Conservation (phyloP, 2,888 invertebrate species). For the Cantharis nigra region DNA sequence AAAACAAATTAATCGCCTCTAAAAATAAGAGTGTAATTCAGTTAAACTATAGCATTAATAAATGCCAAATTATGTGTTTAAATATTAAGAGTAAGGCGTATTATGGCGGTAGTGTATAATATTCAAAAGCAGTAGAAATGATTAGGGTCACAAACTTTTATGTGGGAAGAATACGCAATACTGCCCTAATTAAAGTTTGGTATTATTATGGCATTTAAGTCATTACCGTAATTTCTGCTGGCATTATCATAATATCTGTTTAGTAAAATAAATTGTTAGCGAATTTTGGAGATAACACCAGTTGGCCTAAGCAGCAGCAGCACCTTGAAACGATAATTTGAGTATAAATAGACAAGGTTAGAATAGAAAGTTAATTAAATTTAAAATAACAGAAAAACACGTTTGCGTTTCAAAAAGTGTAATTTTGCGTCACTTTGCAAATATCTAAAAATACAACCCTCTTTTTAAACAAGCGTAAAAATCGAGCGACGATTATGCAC, state of each 20-base stretch:
- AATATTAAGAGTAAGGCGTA: not conserved
- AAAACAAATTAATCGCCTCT: not conserved
- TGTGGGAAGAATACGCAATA: not conserved
- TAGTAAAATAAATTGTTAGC: not conserved
- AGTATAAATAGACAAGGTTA: not conserved
- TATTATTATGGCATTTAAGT: not conserved
- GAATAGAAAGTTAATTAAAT: not conserved
- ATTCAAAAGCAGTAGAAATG: not conserved
- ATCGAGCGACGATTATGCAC: slow-evolving; percentile 17
- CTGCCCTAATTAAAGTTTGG: not conserved
- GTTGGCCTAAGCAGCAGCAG: not conserved
- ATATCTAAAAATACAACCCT: slow-evolving; percentile 25
- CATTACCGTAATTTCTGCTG: not conserved
- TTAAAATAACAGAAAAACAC: not conserved
- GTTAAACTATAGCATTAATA: not conserved
- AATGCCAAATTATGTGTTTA: not conserved
- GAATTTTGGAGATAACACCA: not conserved
- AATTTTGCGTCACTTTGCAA: slow-evolving; percentile 4
- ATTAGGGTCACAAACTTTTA: not conserved
- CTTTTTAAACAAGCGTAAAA: slow-evolving; percentile 16
- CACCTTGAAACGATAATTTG: not conserved
- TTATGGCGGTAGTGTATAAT: not conserved
- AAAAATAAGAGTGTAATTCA: not conserved
- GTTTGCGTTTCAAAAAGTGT: not conserved
- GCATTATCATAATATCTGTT: not conserved